Evolutionary conservation across 2,797 vertebrate genomes (phyloP).

Genomic region (Urocyon cinereoargenteus): DNA sequence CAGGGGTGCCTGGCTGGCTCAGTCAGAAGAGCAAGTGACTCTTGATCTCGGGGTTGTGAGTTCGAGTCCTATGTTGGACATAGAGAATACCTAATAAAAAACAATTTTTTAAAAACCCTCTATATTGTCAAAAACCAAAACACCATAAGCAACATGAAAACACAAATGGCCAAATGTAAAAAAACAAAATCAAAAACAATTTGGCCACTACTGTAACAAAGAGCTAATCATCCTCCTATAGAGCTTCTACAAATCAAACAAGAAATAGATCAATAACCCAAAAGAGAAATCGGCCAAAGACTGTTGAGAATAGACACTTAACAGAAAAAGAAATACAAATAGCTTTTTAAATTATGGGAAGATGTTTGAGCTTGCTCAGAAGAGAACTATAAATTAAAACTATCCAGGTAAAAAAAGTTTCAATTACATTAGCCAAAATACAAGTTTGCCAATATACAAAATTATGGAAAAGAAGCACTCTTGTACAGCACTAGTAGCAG

Average conservation of each 20-base stretch:
- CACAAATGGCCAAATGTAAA: neutral
- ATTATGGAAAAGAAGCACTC: neutral
- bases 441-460: neutral
- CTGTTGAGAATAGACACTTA: neutral
- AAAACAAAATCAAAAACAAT: neutral
- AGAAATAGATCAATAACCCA: neutral
- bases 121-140: neutral
- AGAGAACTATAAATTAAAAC: conserved; percentile 17
- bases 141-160: neutral
- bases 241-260: neutral
- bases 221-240: neutral
- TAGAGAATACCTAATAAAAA: too few species aligned
- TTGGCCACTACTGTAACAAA: neutral
- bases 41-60: too few species aligned
- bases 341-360: neutral
- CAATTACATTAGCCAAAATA: neutral
- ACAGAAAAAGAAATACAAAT: neutral
- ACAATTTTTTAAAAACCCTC: neutral
- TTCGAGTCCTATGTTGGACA: too few species aligned
- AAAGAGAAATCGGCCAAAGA: neutral
- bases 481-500: neutral
- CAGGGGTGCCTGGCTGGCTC: too few species aligned
- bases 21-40: too few species aligned
- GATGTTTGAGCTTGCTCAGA: neutral
- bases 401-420: neutral